Evolutionary conservation across 2,888 invertebrate species (phyloP).

Genomic region (Heliconius charithonia): DNA sequence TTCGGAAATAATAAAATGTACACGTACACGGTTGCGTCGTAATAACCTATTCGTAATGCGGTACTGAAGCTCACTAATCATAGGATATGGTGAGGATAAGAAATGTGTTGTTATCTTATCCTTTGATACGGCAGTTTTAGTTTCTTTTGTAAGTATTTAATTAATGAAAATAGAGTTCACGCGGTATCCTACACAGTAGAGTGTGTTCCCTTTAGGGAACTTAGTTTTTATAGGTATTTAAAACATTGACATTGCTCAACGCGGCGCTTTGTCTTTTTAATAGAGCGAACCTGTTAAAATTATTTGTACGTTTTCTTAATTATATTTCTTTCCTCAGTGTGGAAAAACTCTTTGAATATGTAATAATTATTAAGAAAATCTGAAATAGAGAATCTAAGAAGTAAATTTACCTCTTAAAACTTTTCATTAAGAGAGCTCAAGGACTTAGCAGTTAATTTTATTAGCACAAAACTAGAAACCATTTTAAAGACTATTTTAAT

Average conservation of each 20-base stretch:
- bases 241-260: no score
- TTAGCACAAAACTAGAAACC: background rate
- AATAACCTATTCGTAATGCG: conserved; percentile 27
- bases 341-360: no score
- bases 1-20: conserved; percentile 57
- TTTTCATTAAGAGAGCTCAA: background rate
- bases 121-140: background rate
- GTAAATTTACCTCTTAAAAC: background rate
- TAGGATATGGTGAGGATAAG: conserved; percentile 1
- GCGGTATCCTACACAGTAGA: background rate
- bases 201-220: no score
- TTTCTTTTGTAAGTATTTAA: background rate
- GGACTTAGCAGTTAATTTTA: background rate
- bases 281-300: no score
- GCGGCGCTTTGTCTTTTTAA: no score
- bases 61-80: conserved; percentile 27
- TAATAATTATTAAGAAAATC: background rate
- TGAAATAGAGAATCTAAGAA: background rate
- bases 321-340: no score
- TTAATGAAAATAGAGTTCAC: background rate
- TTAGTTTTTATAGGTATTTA: no score
- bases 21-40: conserved; percentile 37
- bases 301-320: no score
- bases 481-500: conserved; percentile 1
- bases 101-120: background rate